Evolutionary conservation across 2,797 vertebrate species (phyloP), one percentile per base, ranked within the genome.

Genomic region (Lepilemur ruficaudatus): DNA sequence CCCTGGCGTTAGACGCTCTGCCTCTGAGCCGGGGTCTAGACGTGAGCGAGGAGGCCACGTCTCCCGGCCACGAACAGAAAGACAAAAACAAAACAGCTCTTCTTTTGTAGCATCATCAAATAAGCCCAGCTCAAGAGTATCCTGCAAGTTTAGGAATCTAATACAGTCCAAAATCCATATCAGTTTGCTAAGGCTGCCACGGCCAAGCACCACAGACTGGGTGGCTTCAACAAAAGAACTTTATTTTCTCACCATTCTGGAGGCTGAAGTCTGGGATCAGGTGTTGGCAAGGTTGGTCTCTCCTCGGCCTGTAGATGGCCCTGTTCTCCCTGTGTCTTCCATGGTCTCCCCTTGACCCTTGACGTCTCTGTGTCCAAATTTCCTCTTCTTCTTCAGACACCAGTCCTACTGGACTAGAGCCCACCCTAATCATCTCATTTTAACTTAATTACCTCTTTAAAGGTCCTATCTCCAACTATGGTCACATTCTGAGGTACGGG

Each of bases 11-110:
- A 59, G 18, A 20, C 5, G 0, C 9, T 35, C 65, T 50, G 35
- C 15, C 78, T n/a, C 65, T 32, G 30, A 48, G 22, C 28, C 4
- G 55, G 28, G 48, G 23, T 50, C 43, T 35, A 48, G 38, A 79
- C 1, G 10, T 0, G 1, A 46, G 35, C 11, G 12, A 69, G 46
- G 35, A 87, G n/a, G 50, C 13, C 0, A 41, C 2, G 5, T 20
- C 50, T 52, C 50, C 50, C 18, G 8, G 7, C 41, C 69, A 52
- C 1, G 5, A 2, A 7, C 18, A 0, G 14, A 12, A 35, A 76
- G 30, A 52, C 9, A 22, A 9, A 1, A 70, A n/a, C 3, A 38
- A 67, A 70, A 32, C 10, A 52, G 76, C 4, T 55, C 55, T 32
- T 41, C 32, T 28, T 28, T 20, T 48, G 2, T 1, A 18, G 59